Conservation (phyloP, 2,888 invertebrate genomes). For the Scaptomyza cyrtandrae region DNA sequence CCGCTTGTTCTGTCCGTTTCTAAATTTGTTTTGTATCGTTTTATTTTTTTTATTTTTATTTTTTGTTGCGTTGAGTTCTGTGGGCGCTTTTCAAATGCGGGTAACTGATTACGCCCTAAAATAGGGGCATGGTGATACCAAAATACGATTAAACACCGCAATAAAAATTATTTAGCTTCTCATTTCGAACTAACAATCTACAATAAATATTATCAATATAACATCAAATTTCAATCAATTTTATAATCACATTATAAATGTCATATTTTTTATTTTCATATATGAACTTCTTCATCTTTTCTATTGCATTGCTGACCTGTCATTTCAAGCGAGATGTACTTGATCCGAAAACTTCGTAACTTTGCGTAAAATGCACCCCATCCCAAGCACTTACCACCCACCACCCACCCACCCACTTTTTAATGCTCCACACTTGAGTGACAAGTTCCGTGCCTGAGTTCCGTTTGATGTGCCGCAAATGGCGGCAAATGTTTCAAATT, state of each 20-base stretch:
- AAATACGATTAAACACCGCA: constrained; percentile 15
- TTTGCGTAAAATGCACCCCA: neutral
- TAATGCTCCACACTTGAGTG: constrained; percentile 6
- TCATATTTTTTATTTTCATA: too few relatives aligned
- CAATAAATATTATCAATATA: too few relatives aligned
- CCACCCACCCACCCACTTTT: too few relatives aligned
- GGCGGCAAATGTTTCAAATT: constrained; percentile 63
- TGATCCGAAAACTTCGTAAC: neutral
- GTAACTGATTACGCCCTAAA: constrained; percentile 58
- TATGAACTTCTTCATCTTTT: too few relatives aligned
- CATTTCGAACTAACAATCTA: too few relatives aligned
- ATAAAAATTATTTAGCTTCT: too few relatives aligned
- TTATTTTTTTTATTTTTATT: neutral
- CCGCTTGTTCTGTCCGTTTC: constrained; percentile 65
- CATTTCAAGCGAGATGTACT: neutral
- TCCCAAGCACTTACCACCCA: neutral
- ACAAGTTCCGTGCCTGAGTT: constrained; percentile 26
- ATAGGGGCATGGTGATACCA: neutral
- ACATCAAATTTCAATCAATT: too few relatives aligned
- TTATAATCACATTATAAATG: too few relatives aligned
- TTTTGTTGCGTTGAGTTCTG: constrained; percentile 2
- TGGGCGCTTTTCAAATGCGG: constrained; percentile 58
- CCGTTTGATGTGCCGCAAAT: constrained; percentile 65
- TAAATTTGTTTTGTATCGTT: constrained; percentile 27
- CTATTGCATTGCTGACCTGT: constrained; percentile 4